Percentiles rank a stretch among this genome's conserved stretches.
Conservation (phyloP, 2,888 invertebrate species). For the Phania funesta region DNA sequence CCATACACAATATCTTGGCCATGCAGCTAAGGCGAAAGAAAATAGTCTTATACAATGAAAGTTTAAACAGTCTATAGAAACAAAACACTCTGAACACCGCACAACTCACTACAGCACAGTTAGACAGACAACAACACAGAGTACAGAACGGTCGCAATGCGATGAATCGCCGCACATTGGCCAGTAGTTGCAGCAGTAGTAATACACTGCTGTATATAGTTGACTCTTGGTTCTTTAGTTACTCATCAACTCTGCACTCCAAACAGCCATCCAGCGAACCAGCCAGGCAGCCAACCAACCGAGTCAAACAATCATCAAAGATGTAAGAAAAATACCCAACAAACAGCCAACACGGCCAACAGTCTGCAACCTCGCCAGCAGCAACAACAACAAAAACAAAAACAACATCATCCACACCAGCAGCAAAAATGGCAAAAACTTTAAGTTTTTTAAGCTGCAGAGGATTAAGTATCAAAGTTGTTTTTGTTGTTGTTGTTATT, state of each 20-base stretch:
- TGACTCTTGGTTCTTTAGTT: conserved; percentile 46
- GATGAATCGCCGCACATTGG: conserved; percentile 36
- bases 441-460: conserved; percentile 31
- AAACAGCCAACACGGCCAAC: conserved; percentile 28
- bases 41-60: conserved; percentile 47
- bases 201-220: conserved; percentile 20
- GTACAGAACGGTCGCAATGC: conserved; percentile 31
- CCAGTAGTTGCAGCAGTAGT: conserved; percentile 35
- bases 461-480: neutral
- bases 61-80: conserved; percentile 36
- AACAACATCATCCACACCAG: conserved; percentile 10
- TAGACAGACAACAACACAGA: conserved; percentile 11
- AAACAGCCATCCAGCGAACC: conserved; percentile 16
- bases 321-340: conserved; percentile 11
- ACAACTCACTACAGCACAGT: conserved; percentile 7
- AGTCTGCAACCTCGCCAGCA: conserved; percentile 47
- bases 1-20: conserved; percentile 69
- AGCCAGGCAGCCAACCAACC: conserved; percentile 14
- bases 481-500: conserved; percentile 4
- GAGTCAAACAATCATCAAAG: conserved; percentile 14
- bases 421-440: conserved; percentile 24
- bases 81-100: conserved; percentile 48
- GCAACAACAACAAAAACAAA: neutral
- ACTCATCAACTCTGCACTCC: conserved; percentile 51
- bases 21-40: conserved; percentile 65